These are phyloP conservation scores for Dicaeum eximium DNA, from an alignment of 2,113 vertebrate genomes.

Conservation along the genomic window DNA sequence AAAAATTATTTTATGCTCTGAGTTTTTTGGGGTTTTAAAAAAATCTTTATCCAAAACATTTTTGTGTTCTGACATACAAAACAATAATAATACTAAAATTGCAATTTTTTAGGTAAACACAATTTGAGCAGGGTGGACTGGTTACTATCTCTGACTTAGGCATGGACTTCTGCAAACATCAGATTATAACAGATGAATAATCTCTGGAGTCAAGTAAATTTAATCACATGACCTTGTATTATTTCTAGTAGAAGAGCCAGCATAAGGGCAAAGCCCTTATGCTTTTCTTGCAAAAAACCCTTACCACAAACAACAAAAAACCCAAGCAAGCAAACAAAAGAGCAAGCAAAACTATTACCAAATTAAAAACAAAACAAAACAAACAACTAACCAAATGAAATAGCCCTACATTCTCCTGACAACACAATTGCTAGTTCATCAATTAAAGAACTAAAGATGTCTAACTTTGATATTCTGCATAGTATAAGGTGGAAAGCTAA, in stretches of 20 bases:
- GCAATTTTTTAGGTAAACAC: background rate
- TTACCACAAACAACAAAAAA: background rate
- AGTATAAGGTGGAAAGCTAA: background rate
- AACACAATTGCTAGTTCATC: background rate
- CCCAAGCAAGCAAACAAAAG: background rate
- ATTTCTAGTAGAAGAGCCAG: background rate
- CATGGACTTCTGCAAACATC: background rate
- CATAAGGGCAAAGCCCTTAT: background rate
- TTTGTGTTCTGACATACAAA: background rate
- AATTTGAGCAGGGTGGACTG: background rate
- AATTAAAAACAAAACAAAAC: background rate
- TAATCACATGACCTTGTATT: background rate
- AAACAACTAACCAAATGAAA: background rate
- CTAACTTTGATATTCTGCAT: background rate
- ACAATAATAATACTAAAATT: background rate
- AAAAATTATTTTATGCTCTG: background rate
- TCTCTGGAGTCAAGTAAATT: background rate
- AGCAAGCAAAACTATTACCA: background rate
- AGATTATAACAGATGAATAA: background rate
- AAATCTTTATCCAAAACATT: background rate
- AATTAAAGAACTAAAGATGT: background rate
- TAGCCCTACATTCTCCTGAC: background rate
- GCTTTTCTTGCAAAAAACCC: background rate
- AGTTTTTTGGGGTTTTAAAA: fast-evolving
- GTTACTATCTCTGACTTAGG: background rate